Conservation (phyloP, 2,797 vertebrate species). For the Pseudomugil gertrudae region DNA sequence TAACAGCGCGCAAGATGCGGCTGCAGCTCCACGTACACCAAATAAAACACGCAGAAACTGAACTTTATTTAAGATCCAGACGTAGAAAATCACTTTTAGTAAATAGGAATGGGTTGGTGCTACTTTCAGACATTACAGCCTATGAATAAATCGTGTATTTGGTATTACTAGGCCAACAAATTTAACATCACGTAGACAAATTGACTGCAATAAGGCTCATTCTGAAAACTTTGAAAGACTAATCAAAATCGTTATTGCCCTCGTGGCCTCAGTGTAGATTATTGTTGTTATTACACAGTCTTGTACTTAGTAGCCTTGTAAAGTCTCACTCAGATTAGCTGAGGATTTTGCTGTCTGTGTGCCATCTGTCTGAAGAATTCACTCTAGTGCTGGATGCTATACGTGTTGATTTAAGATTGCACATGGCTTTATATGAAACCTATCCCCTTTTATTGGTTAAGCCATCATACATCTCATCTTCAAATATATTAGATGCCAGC, state of each 20-base stretch:
- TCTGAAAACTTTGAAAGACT: not conserved
- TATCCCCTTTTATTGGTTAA: not conserved
- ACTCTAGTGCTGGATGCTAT: constrained; percentile 11
- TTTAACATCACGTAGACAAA: constrained; percentile 1
- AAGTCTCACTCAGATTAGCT: constrained; percentile 68
- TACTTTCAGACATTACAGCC: not conserved
- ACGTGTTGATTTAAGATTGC: constrained; percentile 25
- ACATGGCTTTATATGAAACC: constrained; percentile 7
- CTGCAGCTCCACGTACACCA: constrained; percentile 83
- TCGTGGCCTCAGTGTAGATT: constrained; percentile 20
- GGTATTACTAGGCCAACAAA: not conserved
- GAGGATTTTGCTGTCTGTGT: constrained; percentile 68
- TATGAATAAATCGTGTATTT: not conserved
- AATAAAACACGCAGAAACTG: not conserved
- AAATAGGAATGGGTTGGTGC: not conserved
- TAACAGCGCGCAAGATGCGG: constrained; percentile 28
- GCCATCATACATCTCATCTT: constrained; percentile 14
- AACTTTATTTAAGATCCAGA: constrained; percentile 30
- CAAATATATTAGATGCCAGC: constrained; percentile 6
- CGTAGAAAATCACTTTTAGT: not conserved
- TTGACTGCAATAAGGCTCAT: constrained; percentile 8
- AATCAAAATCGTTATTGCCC: not conserved
- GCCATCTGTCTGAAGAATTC: constrained; percentile 71
- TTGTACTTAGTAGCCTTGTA: constrained; percentile 46
- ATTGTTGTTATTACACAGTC: constrained; percentile 38